phyloP scores from a whole-genome alignment of 2,888 invertebrate genomes.

The Syritta pipiens region DNA sequence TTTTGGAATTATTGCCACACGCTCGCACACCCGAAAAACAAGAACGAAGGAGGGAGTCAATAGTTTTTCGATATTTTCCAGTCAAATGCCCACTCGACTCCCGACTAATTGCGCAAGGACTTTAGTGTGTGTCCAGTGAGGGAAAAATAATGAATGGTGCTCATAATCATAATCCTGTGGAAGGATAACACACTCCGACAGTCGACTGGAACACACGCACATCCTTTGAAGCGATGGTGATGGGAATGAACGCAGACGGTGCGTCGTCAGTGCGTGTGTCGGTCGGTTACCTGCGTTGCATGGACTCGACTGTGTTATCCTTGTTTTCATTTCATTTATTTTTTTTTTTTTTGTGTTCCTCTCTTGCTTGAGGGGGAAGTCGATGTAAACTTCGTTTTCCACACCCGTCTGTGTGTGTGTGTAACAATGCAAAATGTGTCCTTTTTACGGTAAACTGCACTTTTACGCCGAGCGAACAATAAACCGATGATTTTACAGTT shows the following conservation, averaged over 20 bases:
- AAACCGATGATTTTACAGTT: constrained; percentile 38
- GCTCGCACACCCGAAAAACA: constrained; percentile 15
- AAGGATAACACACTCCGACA: constrained; percentile 17
- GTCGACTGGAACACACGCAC: constrained; percentile 7
- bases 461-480: constrained; percentile 51
- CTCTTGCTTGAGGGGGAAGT: constrained; percentile 6
- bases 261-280: not conserved
- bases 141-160: constrained; percentile 48
- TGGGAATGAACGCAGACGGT: constrained; percentile 35
- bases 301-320: constrained; percentile 34
- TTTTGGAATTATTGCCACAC: constrained; percentile 56
- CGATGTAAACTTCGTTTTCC: constrained; percentile 31
- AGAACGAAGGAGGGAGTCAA: constrained; percentile 2
- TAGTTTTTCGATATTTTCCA: constrained; percentile 59
- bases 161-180: constrained; percentile 57
- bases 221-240: constrained; percentile 30
- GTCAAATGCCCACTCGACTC: constrained; percentile 24
- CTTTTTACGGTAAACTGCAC: constrained; percentile 39
- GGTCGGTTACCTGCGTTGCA: constrained; percentile 42
- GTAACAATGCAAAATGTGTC: constrained; percentile 9
- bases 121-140: constrained; percentile 39
- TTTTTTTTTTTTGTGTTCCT: not conserved
- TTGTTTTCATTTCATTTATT: constrained; percentile 3
- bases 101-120: not conserved
- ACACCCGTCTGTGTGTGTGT: constrained; percentile 11